phyloP scores from a whole-genome alignment of 1,140 invertebrate genomes.

The Delia radicum region DNA sequence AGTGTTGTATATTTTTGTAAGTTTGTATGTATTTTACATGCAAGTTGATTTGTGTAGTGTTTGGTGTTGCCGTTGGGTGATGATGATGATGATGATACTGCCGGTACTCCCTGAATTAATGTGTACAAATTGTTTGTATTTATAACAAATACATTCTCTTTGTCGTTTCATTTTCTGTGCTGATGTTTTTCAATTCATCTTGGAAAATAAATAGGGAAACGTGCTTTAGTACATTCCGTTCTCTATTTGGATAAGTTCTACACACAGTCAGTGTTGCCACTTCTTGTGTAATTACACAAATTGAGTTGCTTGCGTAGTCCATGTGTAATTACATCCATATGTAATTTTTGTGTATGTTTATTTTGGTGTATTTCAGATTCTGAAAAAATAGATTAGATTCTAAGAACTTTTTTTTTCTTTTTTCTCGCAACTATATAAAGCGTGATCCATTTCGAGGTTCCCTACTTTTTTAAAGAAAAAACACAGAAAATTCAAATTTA shows the following conservation, averaged over 20 bases:
- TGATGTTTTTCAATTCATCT: slow-evolving; percentile 11
- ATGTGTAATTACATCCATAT: no score
- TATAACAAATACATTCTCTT: neutral
- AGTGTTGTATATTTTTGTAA: neutral
- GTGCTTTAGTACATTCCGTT: neutral
- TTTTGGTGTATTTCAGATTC: no score
- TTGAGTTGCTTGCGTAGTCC: no score
- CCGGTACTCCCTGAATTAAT: neutral
- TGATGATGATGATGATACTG: neutral
- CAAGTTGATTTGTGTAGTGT: neutral
- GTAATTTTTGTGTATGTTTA: no score
- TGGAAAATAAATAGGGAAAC: slow-evolving; percentile 5
- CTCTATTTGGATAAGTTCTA: neutral
- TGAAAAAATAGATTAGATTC: no score
- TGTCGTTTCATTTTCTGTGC: neutral
- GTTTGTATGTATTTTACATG: neutral
- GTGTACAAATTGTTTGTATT: neutral
- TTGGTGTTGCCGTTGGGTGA: neutral
- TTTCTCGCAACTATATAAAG: no score
- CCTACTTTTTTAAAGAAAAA: no score
- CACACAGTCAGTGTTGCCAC: neutral
- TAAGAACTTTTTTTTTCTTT: no score
- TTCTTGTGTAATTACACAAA: no score
- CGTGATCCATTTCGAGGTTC: no score
- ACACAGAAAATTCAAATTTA: no score